Evolutionary conservation across 2,113 vertebrate species (phyloP).

Genomic region (Furnarius figulus): DNA sequence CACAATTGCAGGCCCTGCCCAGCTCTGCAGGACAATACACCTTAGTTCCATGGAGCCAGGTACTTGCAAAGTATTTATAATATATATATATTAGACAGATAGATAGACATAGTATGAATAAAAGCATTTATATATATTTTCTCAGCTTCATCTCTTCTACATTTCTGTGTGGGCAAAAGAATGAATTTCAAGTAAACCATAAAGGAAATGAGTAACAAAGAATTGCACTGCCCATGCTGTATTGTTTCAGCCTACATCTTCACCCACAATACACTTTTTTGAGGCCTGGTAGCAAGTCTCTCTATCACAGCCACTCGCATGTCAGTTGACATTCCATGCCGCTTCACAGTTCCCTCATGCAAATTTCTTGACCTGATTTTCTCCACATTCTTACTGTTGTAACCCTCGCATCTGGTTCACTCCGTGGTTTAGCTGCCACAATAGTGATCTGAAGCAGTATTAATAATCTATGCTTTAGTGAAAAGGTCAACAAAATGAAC

Average conservation of each 20-base stretch:
- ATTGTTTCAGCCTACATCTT: background rate
- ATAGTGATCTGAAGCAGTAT: background rate
- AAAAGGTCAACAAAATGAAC: background rate
- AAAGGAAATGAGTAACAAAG: background rate
- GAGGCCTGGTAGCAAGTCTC: background rate
- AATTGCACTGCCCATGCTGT: background rate
- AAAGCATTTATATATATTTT: background rate
- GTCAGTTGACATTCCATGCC: background rate
- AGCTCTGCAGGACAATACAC: background rate
- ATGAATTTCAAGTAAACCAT: background rate
- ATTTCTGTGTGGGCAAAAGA: background rate
- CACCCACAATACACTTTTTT: rapidly evolving
- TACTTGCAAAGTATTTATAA: background rate
- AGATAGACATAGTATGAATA: too few relatives aligned
- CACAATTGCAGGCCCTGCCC: background rate
- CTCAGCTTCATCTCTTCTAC: background rate
- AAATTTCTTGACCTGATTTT: background rate
- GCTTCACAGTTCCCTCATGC: background rate
- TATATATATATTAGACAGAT: too few relatives aligned
- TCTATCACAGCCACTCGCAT: background rate
- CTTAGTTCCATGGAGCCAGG: background rate
- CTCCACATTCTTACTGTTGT: background rate
- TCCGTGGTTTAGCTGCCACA: background rate
- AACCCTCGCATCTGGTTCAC: background rate
- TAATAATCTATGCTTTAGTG: background rate